phyloP scores from a whole-genome alignment of 2,113 vertebrate genomes.

The Todiramphus saurophagus region DNA sequence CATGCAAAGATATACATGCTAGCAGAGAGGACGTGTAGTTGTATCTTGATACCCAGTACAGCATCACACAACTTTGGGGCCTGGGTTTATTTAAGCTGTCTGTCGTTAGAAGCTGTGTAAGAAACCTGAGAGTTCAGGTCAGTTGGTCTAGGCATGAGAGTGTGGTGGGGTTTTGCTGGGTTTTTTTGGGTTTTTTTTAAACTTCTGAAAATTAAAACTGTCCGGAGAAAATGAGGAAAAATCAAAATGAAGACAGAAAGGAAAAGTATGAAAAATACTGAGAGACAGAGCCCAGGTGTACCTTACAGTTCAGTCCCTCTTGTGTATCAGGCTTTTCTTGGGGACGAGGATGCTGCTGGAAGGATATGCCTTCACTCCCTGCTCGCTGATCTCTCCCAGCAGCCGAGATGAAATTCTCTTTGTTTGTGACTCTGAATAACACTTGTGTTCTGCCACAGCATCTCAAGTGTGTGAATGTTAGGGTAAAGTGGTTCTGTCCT shows the following conservation, averaged over 20 bases:
- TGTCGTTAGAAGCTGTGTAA: neutral
- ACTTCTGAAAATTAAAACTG: neutral
- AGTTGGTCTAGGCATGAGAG: neutral
- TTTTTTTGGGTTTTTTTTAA: neutral
- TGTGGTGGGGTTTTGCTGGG: neutral
- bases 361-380: neutral
- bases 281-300: neutral
- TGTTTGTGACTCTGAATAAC: slow-evolving; percentile 47
- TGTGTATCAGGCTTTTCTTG: neutral
- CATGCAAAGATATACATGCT: neutral
- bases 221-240: neutral
- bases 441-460: slow-evolving; percentile 29
- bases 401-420: slow-evolving; percentile 55
- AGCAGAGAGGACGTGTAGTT: neutral
- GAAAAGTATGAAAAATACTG: neutral
- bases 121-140: neutral
- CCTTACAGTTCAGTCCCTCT: neutral
- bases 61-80: neutral
- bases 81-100: neutral
- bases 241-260: neutral
- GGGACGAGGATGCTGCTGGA: neutral
- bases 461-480: neutral
- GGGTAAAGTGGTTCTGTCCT: neutral
- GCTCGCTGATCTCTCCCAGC: neutral
- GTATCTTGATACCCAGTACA: neutral